Evolutionary conservation across 2,888 invertebrate genomes (phyloP), one percentile per base, ranked within the genome.

Genomic region (Ochlodes sylvanus): DNA sequence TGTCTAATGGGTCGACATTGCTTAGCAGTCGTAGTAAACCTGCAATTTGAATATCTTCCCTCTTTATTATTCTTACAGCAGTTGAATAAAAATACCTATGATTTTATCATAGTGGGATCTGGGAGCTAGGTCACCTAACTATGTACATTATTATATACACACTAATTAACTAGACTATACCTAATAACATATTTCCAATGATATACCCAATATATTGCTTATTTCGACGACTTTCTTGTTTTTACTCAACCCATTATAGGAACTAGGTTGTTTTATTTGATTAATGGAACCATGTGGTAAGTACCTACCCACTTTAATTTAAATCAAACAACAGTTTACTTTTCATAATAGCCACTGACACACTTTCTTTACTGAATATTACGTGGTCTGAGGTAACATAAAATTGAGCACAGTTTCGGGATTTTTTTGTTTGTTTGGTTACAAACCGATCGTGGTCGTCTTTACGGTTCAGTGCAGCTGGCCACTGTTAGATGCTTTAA

Each of bases 311-410:
- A 15, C 17, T 50, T 19, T 50, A 19, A 50, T 50, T 50, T 50
- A 19, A 34, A 10, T 44, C 9, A 67, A 44, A 34, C 56, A 69
- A 70, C 72, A 69, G 75, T 75, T 75, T 69, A 79, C 74, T 86
- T 88, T 88, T 86, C 80, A 74, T 79, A 77, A 76, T 82, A 79
- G 38, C 38, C 38, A 12, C 80, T 87, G 90, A 83, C 89, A 88
- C 81, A 86, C 84, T 86, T 88, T 80, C 77, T 77, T 81, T 80
- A 84, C 82, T 80, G 79, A 79, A 80, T 78, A 82, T 90, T 90
- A 86, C 86, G 83, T 85, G 82, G 84, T 76, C 76, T 81, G 82
- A 83, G 82, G 80, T 82, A 86, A 89, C 79, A 81, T 79, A 80
- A 81, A 79, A 77, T 66, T 70, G 70, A 74, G 62, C 75, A 79